Base-by-base conservation (phyloP, 2,888 invertebrate species). In the Papilio demoleus region DNA sequence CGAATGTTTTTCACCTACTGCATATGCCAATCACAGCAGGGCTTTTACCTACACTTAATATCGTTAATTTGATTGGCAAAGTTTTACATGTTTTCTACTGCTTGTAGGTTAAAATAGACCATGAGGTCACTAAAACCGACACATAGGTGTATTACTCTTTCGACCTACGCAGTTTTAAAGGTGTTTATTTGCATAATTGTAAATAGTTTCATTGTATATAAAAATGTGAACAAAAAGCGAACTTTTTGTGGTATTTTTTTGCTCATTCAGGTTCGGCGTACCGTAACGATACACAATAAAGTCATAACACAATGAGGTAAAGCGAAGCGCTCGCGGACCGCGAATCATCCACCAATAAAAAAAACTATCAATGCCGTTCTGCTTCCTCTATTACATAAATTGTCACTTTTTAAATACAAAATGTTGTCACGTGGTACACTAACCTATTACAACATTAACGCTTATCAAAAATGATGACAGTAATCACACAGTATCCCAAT, bases 351-450 rank as follows among this genome's bases (percentile, higher is more conserved):
- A 79, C 82, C 72, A 31, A 71, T n/a, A n/a, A 76, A 71, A 77
- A 88, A 88, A 88, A 87, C 81, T 81, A 81, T 80, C 87, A 87
- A 86, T 88, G 87, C 82, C 86, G 87, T 85, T 86, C 84, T 81
- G 81, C 79, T 80, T 81, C 73, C 67, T 61, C 31, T 27, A 27
- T 67, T 27, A 61, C 40, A 38, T 27, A 61, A 61, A 40, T 38
- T 47, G n/a, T 47, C 22, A 24, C 4, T 36, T 4, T 38, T 36
- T 66, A 47, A 36, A 11, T 11, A 17, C 9, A 40, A 36, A 60
- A 40, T 40, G 60, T 24, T 40, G 24, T 22, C 38, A 38, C 14
- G 14, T 24, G 14, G 1, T 27, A 24, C 31, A 53, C n/a, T 53
- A 53, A n/a, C 53, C n/a, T 31, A 27, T 31, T 8, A 50, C 4